Conservation (phyloP, 2,113 vertebrate genomes). For the Cavia aperea region DNA sequence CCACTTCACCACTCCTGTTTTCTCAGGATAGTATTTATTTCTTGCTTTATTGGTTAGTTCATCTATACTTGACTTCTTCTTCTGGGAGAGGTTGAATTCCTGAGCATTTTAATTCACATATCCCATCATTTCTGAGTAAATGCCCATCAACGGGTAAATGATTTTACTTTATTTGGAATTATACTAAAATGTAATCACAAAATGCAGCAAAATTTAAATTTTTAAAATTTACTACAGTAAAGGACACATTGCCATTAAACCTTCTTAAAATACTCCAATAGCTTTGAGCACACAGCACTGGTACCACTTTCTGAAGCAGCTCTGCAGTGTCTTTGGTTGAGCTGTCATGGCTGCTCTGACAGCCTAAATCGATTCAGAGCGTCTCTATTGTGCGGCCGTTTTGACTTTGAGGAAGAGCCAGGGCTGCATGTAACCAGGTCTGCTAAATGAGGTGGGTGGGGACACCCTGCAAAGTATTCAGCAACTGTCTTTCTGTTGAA, state of each 20-base stretch:
- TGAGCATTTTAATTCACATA: neutral
- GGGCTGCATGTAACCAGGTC: neutral
- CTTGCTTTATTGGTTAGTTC: neutral
- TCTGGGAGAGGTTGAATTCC: neutral
- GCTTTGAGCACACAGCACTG: neutral
- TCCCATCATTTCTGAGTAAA: neutral
- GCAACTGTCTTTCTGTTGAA: neutral
- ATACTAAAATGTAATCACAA: neutral
- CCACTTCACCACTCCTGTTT: neutral
- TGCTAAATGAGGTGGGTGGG: neutral
- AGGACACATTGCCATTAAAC: neutral
- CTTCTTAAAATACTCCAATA: neutral
- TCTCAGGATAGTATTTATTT: neutral
- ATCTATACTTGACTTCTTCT: neutral
- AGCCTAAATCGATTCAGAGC: neutral
- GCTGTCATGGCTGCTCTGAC: neutral
- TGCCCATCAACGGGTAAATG: neutral
- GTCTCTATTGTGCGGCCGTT: neutral
- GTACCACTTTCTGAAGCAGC: neutral
- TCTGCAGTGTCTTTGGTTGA: neutral
- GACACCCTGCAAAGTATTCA: neutral
- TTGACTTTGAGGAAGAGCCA: neutral
- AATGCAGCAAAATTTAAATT: neutral
- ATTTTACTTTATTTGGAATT: neutral
- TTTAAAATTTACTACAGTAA: neutral